Evolutionary conservation across 2,113 vertebrate species (phyloP).

Genomic region (Corythoichthys haematopterus): DNA sequence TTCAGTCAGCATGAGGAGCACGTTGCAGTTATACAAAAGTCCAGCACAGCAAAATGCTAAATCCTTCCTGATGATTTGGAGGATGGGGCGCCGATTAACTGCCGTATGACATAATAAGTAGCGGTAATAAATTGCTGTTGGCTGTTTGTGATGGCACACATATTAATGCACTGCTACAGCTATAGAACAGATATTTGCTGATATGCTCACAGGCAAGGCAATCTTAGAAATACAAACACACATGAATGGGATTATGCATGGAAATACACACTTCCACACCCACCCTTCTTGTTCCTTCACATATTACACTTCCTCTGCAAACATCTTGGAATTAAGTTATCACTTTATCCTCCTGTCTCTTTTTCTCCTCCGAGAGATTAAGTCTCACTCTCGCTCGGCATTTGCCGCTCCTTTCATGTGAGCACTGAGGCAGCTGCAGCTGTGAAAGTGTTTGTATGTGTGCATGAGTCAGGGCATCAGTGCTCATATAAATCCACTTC

Average conservation of each 20-base stretch:
- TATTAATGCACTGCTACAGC: slow-evolving; percentile 35
- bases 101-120: slow-evolving; percentile 44
- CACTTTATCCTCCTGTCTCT: slow-evolving; percentile 58
- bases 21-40: slow-evolving; percentile 27
- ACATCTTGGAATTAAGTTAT: slow-evolving; percentile 66
- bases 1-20: slow-evolving; percentile 32
- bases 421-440: slow-evolving; percentile 65
- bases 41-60: slow-evolving; percentile 38
- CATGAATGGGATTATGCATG: slow-evolving; percentile 16
- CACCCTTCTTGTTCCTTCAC: slow-evolving; percentile 19
- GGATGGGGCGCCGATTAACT: slow-evolving; percentile 53
- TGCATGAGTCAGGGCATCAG: slow-evolving; percentile 35
- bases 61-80: slow-evolving; percentile 35
- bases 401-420: slow-evolving; percentile 57
- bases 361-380: slow-evolving; percentile 61
- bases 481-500: slow-evolving; percentile 69
- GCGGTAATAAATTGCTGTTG: slow-evolving; percentile 45
- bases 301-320: slow-evolving; percentile 48
- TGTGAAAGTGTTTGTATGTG: slow-evolving; percentile 50
- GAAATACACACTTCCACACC: slow-evolving; percentile 21
- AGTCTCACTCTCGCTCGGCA: slow-evolving; percentile 45
- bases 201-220: slow-evolving; percentile 9
- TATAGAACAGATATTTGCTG: slow-evolving; percentile 3
- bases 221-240: slow-evolving; percentile 15
- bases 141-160: slow-evolving; percentile 34